These are phyloP conservation scores for Cliona cf. orientalis DNA, from an alignment of 37 sponge, comb jelly and placozoan genomes.

Conservation along the genomic window DNA sequence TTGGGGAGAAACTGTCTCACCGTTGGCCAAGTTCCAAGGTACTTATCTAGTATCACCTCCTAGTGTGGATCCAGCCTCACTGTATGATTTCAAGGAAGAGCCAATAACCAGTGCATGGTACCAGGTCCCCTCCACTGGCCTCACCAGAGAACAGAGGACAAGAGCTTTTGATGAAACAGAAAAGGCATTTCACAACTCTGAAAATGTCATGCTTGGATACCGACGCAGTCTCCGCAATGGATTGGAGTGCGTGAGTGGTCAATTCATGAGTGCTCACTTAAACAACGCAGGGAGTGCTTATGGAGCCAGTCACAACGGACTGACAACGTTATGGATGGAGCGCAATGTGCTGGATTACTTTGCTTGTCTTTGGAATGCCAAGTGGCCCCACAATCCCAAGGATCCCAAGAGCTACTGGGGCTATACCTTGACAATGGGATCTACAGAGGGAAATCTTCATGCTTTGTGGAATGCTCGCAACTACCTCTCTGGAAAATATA, in stretches of 20 bases:
- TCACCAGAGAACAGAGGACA: neutral
- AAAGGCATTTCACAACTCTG: neutral
- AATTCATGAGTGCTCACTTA: neutral
- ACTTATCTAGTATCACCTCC: slow-evolving; percentile 8
- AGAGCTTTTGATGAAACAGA: neutral
- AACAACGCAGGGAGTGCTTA: slow-evolving; percentile 40
- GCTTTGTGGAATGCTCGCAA: slow-evolving; percentile 38
- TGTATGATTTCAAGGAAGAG: neutral
- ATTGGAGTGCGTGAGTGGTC: neutral
- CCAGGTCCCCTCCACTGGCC: slow-evolving; percentile 41
- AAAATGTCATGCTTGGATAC: slow-evolving; percentile 11
- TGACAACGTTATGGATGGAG: slow-evolving; percentile 40
- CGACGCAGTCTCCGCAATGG: neutral
- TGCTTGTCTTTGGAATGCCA: slow-evolving; percentile 37
- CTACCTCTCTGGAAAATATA: slow-evolving; percentile 8
- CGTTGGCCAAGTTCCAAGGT: neutral
- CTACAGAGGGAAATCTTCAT: slow-evolving; percentile 30
- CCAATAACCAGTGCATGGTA: slow-evolving; percentile 2
- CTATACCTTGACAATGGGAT: slow-evolving; percentile 47
- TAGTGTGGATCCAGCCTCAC: neutral
- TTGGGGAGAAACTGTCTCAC: slow-evolving; percentile 11
- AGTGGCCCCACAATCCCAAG: slow-evolving; percentile 27
- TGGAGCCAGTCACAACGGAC: neutral
- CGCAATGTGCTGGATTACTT: slow-evolving; percentile 40
- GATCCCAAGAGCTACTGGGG: slow-evolving; percentile 46